Evolutionary conservation across 2,797 vertebrate genomes (phyloP).

Genomic region (Crypturellus tataupa): DNA sequence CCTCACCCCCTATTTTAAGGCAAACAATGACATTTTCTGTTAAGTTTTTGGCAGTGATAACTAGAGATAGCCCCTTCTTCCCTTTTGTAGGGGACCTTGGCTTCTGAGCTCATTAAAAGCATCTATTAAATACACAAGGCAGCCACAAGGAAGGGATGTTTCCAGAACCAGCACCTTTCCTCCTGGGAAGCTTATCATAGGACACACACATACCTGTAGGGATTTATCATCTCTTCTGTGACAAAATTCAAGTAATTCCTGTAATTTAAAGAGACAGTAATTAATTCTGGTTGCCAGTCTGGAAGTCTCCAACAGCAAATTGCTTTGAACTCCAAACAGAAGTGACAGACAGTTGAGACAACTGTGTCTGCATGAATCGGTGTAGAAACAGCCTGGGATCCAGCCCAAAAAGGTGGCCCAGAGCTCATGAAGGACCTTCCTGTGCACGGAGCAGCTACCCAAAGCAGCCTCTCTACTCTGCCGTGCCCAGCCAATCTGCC

Average conservation of each 20-base stretch:
- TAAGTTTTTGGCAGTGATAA: background rate
- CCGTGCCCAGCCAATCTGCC: background rate
- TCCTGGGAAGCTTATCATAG: background rate
- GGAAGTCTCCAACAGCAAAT: too few species aligned
- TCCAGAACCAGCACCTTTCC: background rate
- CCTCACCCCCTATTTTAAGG: background rate
- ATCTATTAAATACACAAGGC: background rate
- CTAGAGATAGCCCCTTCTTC: background rate
- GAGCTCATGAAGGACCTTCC: background rate
- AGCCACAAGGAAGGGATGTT: accelerated
- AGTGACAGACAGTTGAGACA: too few species aligned
- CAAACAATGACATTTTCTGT: background rate
- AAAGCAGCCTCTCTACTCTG: background rate
- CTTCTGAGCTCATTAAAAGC: background rate
- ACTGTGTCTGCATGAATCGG: too few species aligned
- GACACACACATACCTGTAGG: slow-evolving; percentile 88
- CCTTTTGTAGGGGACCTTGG: background rate
- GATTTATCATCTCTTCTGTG: slow-evolving; percentile 98
- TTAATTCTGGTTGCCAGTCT: background rate
- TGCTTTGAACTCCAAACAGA: too few species aligned
- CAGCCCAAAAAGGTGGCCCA: too few species aligned
- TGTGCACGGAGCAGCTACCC: background rate
- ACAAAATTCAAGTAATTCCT: slow-evolving; percentile 99
- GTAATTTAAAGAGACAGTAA: slow-evolving; percentile 22
- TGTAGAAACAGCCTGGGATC: too few species aligned